A percentile compares a stretch with the other conserved stretches of the same genome.
Conservation (phyloP, 2,888 invertebrate genomes). For the Formica aserva region DNA sequence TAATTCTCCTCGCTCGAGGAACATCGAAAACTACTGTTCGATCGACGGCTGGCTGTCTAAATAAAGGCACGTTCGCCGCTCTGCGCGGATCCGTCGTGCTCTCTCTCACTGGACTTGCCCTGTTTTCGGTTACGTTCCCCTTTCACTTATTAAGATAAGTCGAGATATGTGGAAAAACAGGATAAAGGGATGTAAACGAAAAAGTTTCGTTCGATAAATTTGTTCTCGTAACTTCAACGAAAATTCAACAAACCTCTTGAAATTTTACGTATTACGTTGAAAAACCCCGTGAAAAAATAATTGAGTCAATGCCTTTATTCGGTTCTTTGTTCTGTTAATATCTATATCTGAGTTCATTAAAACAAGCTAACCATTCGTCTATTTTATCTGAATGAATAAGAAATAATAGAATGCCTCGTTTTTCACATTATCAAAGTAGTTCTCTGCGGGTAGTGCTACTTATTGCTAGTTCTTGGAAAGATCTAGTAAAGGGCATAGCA, state of each 20-base stretch:
- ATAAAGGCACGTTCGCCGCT: conserved; percentile 41
- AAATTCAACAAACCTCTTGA: neutral
- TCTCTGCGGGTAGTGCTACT: neutral
- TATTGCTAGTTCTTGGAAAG: neutral
- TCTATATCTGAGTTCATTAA: neutral
- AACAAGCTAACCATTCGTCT: neutral
- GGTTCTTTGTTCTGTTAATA: neutral
- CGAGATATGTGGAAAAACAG: conserved; percentile 4
- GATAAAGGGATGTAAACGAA: neutral
- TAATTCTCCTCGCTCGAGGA: conserved; percentile 47
- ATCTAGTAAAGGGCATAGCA: conserved; percentile 8
- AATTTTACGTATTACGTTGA: too few species aligned
- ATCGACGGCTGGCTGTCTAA: conserved; percentile 40
- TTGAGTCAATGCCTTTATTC: too few species aligned
- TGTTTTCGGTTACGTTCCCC: neutral
- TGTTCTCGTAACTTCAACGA: neutral
- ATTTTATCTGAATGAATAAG: neutral
- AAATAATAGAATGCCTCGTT: conserved; percentile 2
- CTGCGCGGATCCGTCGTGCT: neutral
- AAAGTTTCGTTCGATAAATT: too few species aligned
- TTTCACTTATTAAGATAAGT: neutral
- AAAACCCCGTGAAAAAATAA: neutral
- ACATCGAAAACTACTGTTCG: conserved; percentile 49
- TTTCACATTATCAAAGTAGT: neutral
- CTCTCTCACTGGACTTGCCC: conserved; percentile 10